Evolutionary conservation across 2,888 invertebrate genomes (phyloP).

Genomic region (Hemaris fuciformis): DNA sequence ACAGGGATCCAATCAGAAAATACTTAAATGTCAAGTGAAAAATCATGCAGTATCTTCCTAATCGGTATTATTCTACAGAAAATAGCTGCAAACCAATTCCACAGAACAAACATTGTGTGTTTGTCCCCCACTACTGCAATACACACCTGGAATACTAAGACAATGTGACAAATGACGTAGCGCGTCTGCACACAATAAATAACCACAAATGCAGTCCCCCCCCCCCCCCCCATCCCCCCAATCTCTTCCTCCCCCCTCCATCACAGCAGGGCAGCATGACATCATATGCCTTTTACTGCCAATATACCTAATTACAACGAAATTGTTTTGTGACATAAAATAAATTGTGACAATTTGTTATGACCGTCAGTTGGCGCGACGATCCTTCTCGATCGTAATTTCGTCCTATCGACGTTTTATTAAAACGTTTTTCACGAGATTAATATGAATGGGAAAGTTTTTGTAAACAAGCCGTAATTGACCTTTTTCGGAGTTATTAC

Average conservation of each 20-base stretch:
- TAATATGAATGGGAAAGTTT: neutral
- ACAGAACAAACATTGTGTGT: neutral
- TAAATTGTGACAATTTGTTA: conserved; percentile 20
- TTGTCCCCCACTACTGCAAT: neutral
- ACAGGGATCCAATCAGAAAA: too few relatives aligned
- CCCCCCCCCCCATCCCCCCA: too few relatives aligned
- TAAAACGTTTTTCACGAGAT: neutral
- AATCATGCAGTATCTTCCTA: too few relatives aligned
- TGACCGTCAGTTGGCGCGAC: conserved; percentile 1
- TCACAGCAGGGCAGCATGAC: conserved; percentile 8
- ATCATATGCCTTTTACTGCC: conserved; percentile 26
- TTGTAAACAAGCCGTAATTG: neutral
- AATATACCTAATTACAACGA: conserved; percentile 27
- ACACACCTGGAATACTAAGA: neutral
- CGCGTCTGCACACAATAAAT: conserved; percentile 2
- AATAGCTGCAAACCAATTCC: neutral
- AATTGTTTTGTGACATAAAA: conserved; percentile 22
- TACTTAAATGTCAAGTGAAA: too few relatives aligned
- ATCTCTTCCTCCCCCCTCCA: neutral
- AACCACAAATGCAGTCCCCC: neutral
- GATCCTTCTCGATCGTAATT: conserved; percentile 13
- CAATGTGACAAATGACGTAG: conserved; percentile 10
- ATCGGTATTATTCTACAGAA: too few relatives aligned
- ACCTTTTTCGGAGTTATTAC: neutral
- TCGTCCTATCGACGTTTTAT: neutral